Base-by-base conservation (phyloP, 2,888 invertebrate species). In the Empis stercorea region DNA sequence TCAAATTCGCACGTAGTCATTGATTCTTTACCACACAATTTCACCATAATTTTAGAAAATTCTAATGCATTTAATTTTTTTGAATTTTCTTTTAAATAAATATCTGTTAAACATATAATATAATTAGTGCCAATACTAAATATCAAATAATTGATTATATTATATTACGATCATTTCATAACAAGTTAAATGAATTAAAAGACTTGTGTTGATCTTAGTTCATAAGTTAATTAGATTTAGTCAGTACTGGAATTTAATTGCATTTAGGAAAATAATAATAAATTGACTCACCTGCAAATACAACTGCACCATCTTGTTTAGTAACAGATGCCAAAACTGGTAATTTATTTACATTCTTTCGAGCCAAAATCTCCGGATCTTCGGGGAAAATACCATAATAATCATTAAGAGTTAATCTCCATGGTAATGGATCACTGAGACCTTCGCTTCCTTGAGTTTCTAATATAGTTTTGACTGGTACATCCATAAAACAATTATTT, bases 291-390 rank as follows among this genome's bases (percentile, higher is more conserved):
- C 73, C 57, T 48, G 68, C 68, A 44, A 71, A 52, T 15, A 69
- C 56, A 54, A 70, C 71, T 13, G 68, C 61, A 2, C 73, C 73
- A 54, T 74, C 74, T 50, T 72, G 66, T 52, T 69, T 67, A 0
- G 72, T 71, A 11, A 70, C 66, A 3, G 73, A 73, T 13, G 66
- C 65, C 61, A 74, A 61, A 38, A 72, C 57, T 0, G 65, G 43
- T 63, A 57, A 48, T 54, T 56, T 34, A 46, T 50, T 47, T 20
- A 55, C 45, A 27, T 53, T 48, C 5, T 46, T 36, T n/a, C 13
- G 7, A 7, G n/a, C 4, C 17, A 23, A 43, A 16, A 32, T n/a
- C 13, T 23, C 42, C 27, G 54, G 55, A 14, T 23, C 15, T 5
- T 44, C 37, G 16, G 68, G 62, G 44, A 67, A 54, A 0, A 59